A percentile compares a stretch with the other conserved stretches of the same genome.
phyloP scores from a whole-genome alignment of 2,113 vertebrate genomes.

The Polyodon spathula region DNA sequence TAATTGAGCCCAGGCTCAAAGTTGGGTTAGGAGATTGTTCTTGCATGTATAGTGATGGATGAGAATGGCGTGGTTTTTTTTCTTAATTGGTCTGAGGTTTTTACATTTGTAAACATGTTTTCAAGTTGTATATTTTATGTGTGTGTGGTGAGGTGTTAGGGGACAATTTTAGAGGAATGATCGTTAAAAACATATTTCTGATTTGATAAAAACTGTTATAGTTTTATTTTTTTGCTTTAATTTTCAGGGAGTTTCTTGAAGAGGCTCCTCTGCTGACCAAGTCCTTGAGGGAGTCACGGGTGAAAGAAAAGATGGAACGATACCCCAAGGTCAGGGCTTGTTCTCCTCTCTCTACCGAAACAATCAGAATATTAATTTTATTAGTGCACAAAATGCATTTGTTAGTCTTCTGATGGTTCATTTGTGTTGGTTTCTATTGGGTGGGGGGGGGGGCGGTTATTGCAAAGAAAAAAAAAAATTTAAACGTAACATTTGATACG shows the following conservation, averaged over 20 bases:
- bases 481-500: too few species aligned
- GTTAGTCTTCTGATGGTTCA: too few species aligned
- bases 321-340: conserved; percentile 73
- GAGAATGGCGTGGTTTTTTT: conserved; percentile 23
- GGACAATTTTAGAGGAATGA: conserved; percentile 37
- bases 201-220: conserved; percentile 51
- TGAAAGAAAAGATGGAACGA: conserved; percentile 74
- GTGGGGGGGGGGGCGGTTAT: too few species aligned
- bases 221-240: conserved; percentile 3
- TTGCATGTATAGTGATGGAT: conserved; percentile 19
- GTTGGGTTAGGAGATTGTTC: conserved; percentile 29
- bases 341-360: too few species aligned
- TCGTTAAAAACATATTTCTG: conserved; percentile 34
- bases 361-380: too few species aligned
- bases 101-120: conserved; percentile 48
- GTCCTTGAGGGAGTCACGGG: conserved; percentile 65
- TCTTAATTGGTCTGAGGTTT: conserved; percentile 40
- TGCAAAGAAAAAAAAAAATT: too few species aligned
- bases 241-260: conserved; percentile 67
- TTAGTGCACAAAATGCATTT: too few species aligned
- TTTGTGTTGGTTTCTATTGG: too few species aligned
- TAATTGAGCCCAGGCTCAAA: conserved; percentile 33
- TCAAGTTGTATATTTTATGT: conserved; percentile 39
- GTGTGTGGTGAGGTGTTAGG: conserved; percentile 32
- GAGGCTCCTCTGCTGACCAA: conserved; percentile 82